phyloP scores from a whole-genome alignment of 1,140 invertebrate species.

The Drosophila persimilis region DNA sequence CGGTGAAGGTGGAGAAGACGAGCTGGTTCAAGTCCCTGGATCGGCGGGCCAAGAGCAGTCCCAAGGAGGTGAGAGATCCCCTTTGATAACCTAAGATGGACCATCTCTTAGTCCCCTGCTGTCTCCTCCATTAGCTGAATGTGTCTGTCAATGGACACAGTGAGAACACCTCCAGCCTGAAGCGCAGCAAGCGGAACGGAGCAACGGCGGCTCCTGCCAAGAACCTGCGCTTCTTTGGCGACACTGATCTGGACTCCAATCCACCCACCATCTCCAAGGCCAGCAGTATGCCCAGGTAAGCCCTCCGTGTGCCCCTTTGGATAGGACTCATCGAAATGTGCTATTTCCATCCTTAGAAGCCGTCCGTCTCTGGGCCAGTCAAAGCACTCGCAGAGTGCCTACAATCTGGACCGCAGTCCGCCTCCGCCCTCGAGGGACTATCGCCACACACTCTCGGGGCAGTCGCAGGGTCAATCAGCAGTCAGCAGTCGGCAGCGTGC shows the following conservation, averaged over 20 bases:
- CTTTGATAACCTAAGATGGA: too few species aligned
- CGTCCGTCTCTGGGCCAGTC: constrained; percentile 63
- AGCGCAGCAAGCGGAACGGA: constrained; percentile 81
- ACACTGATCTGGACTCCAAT: constrained; percentile 90
- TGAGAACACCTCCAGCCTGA: constrained; percentile 83
- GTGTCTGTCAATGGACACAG: constrained; percentile 81
- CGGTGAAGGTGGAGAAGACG: constrained; percentile 71
- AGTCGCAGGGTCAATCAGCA: constrained; percentile 15
- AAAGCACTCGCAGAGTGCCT: constrained; percentile 81
- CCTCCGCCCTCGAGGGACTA: constrained; percentile 61
- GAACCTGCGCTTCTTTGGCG: constrained; percentile 91
- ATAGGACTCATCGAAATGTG: too few species aligned
- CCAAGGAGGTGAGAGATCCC: constrained; percentile 53
- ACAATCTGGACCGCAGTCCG: constrained; percentile 74
- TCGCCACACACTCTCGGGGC: constrained; percentile 46
- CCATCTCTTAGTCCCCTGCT: background rate
- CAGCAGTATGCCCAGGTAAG: constrained; percentile 85
- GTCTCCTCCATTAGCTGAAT: constrained; percentile 42
- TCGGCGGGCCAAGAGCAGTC: constrained; percentile 84
- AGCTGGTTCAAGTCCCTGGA: constrained; percentile 88
- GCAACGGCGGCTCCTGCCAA: constrained; percentile 84
- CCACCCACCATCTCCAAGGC: constrained; percentile 83
- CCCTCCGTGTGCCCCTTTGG: too few species aligned
- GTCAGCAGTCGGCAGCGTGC: constrained; percentile 59
- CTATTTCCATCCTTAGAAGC: constrained; percentile 33